phyloP scores from a whole-genome alignment of 2,888 invertebrate genomes.

The Cecidostiba fungosa region DNA sequence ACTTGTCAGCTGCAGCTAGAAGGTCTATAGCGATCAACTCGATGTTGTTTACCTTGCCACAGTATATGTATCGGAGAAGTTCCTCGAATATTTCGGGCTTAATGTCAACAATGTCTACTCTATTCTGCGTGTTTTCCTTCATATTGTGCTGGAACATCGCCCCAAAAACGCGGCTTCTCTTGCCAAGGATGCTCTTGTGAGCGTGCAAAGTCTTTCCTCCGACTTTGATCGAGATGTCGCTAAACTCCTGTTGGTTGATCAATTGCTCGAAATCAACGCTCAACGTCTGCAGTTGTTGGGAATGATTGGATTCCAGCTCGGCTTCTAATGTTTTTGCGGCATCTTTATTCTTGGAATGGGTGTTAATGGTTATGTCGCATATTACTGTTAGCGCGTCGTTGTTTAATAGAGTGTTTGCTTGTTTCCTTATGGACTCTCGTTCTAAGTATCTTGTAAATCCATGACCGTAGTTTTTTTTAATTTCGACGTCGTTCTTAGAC shows the following conservation, averaged over 20 bases:
- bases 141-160: not conserved
- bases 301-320: not conserved
- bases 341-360: not conserved
- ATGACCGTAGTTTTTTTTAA: not conserved
- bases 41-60: not conserved
- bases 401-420: not conserved
- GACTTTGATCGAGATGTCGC: not conserved
- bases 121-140: not conserved
- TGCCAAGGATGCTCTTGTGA: not conserved
- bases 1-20: not conserved
- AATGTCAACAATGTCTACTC: not conserved
- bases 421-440: not conserved
- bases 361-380: not conserved
- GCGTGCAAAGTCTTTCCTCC: not conserved
- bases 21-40: not conserved
- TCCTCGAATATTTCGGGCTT: not conserved
- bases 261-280: not conserved
- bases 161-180: not conserved
- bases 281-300: not conserved
- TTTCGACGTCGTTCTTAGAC: not conserved
- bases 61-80: not conserved
- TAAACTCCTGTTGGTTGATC: not conserved
- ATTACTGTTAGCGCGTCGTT: not conserved
- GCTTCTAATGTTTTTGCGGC: not conserved
- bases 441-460: not conserved